Evolutionary conservation across 35 echinoderm and acorn worm genomes (phyloP), one percentile per base, ranked within the genome.

Genomic region (Patiria miniata): DNA sequence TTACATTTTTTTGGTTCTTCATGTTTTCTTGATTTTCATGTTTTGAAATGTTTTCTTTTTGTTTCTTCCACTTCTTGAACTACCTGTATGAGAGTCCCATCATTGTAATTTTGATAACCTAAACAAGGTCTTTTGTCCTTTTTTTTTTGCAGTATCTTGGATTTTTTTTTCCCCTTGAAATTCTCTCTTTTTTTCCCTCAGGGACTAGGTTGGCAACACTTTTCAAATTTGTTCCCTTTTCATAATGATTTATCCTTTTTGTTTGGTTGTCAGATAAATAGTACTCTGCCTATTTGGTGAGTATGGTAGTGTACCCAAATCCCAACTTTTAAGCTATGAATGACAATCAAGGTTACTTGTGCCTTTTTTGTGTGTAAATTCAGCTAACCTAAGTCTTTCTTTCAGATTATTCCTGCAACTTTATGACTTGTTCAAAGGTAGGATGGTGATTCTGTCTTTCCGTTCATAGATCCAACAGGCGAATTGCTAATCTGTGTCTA

Each of bases 201-300:
- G 34, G 29, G 29, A 28, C 8, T 5, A 60, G 0, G 6, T 19
- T 22, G 6, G 6, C 5, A 61, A 21, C 8, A 32, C 8, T 73
- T 73, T 73, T 23, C 14, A 73, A 73, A 5, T 26, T 14, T 34
- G 2, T 73, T 18, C 65, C 34, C 34, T 73, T 73, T 73, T 73
- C 65, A 73, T 73, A 73, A 73, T 73, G 34, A 26, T 73, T 1
- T 73, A 23, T 73, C 14, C 34, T 12, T 73, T 73, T 73, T 73
- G 65, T 73, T 73, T 73, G 65, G 65, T 73, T 73, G 65, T 73
- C 65, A 73, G 65, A 73, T 47, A 47, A 47, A 47, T 73, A 73
- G 65, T 73, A 32, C 34, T 14, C 65, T 34, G 65, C 65, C 65
- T 36, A 2, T 73, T 26, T 73, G 65, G 65, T 73, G 65, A 73